phyloP scores from a whole-genome alignment of 1,140 invertebrate species.

The Mya arenaria region DNA sequence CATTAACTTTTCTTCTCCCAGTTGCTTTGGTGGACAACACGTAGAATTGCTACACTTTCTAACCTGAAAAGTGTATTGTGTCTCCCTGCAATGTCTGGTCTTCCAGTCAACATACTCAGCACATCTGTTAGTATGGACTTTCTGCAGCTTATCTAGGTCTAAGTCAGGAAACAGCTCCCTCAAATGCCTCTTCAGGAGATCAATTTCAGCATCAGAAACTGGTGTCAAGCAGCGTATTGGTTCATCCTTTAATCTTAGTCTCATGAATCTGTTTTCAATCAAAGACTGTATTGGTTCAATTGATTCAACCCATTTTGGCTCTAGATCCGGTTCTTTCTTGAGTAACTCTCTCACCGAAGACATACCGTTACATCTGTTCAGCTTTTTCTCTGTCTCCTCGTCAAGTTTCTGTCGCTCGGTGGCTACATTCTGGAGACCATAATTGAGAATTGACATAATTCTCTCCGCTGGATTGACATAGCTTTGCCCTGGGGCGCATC shows the following conservation, averaged over 20 bases:
- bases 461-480: slow-evolving; percentile 44
- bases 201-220: slow-evolving; percentile 16
- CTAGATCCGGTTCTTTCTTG: not conserved
- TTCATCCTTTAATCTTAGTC: slow-evolving; percentile 28
- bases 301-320: not conserved
- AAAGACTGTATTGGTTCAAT: not conserved
- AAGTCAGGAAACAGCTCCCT: slow-evolving; percentile 27
- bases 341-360: too few relatives aligned
- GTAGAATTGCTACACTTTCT: slow-evolving; percentile 13
- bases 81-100: slow-evolving; percentile 24
- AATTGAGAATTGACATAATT: slow-evolving; percentile 41
- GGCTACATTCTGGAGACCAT: slow-evolving; percentile 51
- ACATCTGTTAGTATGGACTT: slow-evolving; percentile 20
- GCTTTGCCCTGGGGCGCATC: slow-evolving; percentile 21
- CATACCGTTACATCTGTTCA: not conserved
- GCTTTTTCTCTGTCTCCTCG: not conserved
- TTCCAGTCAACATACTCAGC: slow-evolving; percentile 17
- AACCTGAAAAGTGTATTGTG: slow-evolving; percentile 34
- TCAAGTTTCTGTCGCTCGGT: not conserved
- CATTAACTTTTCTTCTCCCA: not conserved
- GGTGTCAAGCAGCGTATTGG: not conserved
- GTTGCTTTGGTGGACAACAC: not conserved
- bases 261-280: not conserved
- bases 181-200: slow-evolving; percentile 16
- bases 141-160: slow-evolving; percentile 23